Percentiles rank a stretch among this genome's conserved stretches.
phyloP scores from a whole-genome alignment of 1,140 invertebrate species.

The Limonius californicus region DNA sequence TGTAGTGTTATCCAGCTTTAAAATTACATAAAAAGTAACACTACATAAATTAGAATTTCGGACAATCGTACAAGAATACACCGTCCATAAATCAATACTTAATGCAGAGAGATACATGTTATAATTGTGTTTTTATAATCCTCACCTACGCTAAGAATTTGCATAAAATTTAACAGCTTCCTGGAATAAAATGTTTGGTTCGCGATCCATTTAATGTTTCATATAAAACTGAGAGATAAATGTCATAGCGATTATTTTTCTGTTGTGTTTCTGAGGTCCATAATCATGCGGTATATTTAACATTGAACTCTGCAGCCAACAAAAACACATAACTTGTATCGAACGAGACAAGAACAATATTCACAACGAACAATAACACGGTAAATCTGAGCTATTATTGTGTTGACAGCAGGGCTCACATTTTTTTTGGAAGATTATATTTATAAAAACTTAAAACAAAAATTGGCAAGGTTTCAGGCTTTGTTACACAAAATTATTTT shows the following conservation, averaged over 20 bases:
- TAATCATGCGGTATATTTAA: constrained; percentile 6
- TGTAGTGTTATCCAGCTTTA: too few species aligned
- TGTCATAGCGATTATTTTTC: constrained; percentile 12
- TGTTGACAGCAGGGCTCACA: constrained; percentile 1
- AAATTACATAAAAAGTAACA: too few species aligned
- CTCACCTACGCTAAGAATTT: constrained; percentile 3
- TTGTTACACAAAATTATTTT: constrained; percentile 4
- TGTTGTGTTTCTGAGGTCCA: constrained; percentile 8
- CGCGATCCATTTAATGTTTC: constrained; percentile 6
- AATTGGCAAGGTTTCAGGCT: not conserved
- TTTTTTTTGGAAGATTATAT: constrained; percentile 1
- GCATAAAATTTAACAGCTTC: constrained; percentile 11
- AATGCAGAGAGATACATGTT: too few species aligned
- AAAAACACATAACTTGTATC: constrained; percentile 12
- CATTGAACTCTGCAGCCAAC: constrained; percentile 2
- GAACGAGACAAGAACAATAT: constrained; percentile 13
- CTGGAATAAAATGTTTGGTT: constrained; percentile 8
- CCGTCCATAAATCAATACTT: too few species aligned
- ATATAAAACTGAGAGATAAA: constrained; percentile 12
- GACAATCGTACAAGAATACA: too few species aligned
- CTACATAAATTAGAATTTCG: too few species aligned
- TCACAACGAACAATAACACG: constrained; percentile 9
- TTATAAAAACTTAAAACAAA: constrained; percentile 7
- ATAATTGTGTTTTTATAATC: too few species aligned
- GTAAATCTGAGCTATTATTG: constrained; percentile 5